These are phyloP conservation scores for Paraplagusia blochii DNA, from an alignment of 2,113 vertebrate genomes.

Conservation along the genomic window DNA sequence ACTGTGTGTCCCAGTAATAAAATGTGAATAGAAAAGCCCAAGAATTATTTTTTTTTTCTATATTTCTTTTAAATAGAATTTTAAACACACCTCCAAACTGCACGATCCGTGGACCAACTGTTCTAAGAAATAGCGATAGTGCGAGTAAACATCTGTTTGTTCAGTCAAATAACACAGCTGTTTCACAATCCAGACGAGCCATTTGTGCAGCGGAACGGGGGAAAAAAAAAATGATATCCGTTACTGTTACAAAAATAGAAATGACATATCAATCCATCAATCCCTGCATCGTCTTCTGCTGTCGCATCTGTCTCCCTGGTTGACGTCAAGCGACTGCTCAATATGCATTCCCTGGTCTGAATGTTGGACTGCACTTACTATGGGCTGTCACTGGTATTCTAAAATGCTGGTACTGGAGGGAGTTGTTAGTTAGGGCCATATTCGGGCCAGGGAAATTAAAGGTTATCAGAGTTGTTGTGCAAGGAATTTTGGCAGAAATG, in stretches of 20 bases:
- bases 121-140: conserved; percentile 19
- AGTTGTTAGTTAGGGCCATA: conserved; percentile 37
- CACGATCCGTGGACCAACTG: conserved; percentile 38
- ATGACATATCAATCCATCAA: conserved; percentile 3
- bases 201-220: background rate
- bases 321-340: conserved; percentile 2
- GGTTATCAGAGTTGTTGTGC: conserved; percentile 43
- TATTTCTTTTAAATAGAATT: too few relatives aligned
- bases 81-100: too few relatives aligned
- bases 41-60: too few relatives aligned
- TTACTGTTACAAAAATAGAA: conserved; percentile 5
- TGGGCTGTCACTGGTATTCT: conserved; percentile 15
- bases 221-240: conserved; percentile 24
- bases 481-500: conserved; percentile 25
- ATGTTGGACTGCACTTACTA: conserved; percentile 34
- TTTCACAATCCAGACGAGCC: conserved; percentile 14
- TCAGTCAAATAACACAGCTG: conserved; percentile 25
- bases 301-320: background rate
- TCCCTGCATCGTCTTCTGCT: background rate
- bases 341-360: conserved; percentile 18
- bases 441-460: conserved; percentile 43
- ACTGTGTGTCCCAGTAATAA: too few relatives aligned
- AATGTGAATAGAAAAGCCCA: too few relatives aligned
- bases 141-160: conserved; percentile 43
- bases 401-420: conserved; percentile 25